These are phyloP conservation scores for Lymantria monacha DNA, from an alignment of 2,888 invertebrate species.

Conservation along the genomic window DNA sequence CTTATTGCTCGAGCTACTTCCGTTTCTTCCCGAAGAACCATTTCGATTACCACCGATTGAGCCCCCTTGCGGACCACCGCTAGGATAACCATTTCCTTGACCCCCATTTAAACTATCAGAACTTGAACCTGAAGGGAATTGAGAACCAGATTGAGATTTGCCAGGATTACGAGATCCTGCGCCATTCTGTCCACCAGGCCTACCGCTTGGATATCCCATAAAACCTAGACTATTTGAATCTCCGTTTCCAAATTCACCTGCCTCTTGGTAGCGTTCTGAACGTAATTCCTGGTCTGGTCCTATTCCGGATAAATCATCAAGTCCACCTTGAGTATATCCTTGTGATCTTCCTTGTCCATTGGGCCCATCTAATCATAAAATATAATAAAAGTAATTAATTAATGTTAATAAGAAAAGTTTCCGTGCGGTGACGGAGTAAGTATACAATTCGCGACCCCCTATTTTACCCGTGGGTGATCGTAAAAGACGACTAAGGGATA, in stretches of 20 bases:
- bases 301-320: constrained; percentile 36
- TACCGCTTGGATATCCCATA: constrained; percentile 43
- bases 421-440: background rate
- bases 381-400: constrained; percentile 3
- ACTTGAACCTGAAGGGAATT: constrained; percentile 11
- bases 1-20: background rate
- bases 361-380: constrained; percentile 4
- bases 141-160: constrained; percentile 7
- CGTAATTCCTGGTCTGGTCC: constrained; percentile 24
- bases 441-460: too few relatives aligned
- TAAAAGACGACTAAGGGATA: too few relatives aligned
- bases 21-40: background rate
- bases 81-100: constrained; percentile 27
- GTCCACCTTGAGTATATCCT: constrained; percentile 44
- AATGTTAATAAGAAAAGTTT: background rate
- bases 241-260: constrained; percentile 28
- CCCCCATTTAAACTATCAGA: constrained; percentile 19
- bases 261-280: constrained; percentile 35
- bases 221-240: constrained; percentile 25
- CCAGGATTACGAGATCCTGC: constrained; percentile 18
- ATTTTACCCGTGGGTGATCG: too few relatives aligned
- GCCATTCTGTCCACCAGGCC: constrained; percentile 39
- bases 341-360: constrained; percentile 39
- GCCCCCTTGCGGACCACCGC: constrained; percentile 5
- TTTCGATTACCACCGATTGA: background rate